Conservation (phyloP, 2,888 invertebrate genomes). For the Brachyopa scutellaris region DNA sequence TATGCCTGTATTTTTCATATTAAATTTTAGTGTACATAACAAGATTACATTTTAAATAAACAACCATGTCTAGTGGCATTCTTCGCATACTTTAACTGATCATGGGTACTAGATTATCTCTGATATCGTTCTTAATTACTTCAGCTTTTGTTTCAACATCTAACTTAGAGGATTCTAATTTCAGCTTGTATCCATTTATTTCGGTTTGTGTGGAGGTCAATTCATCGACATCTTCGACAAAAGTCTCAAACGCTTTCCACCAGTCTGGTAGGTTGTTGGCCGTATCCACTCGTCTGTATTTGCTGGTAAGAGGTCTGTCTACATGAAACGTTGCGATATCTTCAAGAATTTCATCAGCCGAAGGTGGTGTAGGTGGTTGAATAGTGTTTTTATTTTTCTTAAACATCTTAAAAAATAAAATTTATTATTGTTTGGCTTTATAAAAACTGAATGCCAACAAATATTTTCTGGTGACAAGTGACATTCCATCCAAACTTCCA, state of each 20-base stretch:
- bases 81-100: too few relatives aligned
- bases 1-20: too few relatives aligned
- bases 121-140: constrained; percentile 76
- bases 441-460: constrained; percentile 7
- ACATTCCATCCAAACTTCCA: neutral
- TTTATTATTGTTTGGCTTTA: too few relatives aligned
- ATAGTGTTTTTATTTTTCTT: constrained; percentile 71
- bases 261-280: constrained; percentile 75
- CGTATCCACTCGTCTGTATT: constrained; percentile 53
- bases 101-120: constrained; percentile 72
- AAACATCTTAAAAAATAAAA: constrained; percentile 65
- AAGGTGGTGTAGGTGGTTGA: constrained; percentile 77
- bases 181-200: constrained; percentile 76
- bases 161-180: constrained; percentile 75
- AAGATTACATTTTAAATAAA: too few relatives aligned
- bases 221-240: constrained; percentile 78
- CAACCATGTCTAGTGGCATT: too few relatives aligned
- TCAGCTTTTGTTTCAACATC: constrained; percentile 77
- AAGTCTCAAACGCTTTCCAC: constrained; percentile 80
- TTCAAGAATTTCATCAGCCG: constrained; percentile 77
- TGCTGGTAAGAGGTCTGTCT: constrained; percentile 55
- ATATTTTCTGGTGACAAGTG: neutral
- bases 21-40: too few relatives aligned
- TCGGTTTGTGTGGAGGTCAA: constrained; percentile 76
- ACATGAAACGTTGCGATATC: constrained; percentile 79